These are phyloP conservation scores for Amorpha juglandis DNA, from an alignment of 2,888 invertebrate genomes.

Conservation along the genomic window DNA sequence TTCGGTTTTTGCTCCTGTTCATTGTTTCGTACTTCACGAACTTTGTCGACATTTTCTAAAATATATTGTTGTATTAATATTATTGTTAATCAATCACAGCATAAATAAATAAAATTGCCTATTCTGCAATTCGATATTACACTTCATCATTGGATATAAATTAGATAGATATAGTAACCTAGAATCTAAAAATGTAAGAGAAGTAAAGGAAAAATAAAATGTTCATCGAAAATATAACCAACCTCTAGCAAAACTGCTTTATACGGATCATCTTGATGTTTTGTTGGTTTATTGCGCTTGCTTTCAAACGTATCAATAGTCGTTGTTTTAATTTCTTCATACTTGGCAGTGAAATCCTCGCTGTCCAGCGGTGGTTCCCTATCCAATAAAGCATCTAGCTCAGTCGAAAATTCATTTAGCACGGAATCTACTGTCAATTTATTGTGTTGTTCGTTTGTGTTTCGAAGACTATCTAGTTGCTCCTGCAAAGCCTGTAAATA, in stretches of 20 bases:
- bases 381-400: slow-evolving; percentile 30
- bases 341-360: slow-evolving; percentile 29
- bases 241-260: slow-evolving; percentile 30
- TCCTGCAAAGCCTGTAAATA: slow-evolving; percentile 31
- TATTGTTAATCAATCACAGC: too few relatives aligned
- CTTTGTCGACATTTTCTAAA: slow-evolving; percentile 14
- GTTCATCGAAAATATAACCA: background rate
- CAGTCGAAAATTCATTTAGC: slow-evolving; percentile 25
- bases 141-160: too few relatives aligned
- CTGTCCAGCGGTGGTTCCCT: slow-evolving; percentile 29
- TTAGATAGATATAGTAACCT: background rate
- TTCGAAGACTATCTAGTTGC: slow-evolving; percentile 17
- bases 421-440: slow-evolving; percentile 27
- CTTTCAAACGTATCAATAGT: slow-evolving; percentile 30
- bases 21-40: slow-evolving; percentile 15
- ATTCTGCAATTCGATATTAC: background rate
- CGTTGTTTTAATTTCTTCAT: slow-evolving; percentile 25
- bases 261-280: slow-evolving; percentile 31
- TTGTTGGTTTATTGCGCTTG: slow-evolving; percentile 28
- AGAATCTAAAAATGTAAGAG: too few relatives aligned
- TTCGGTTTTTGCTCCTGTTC: slow-evolving; percentile 25
- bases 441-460: slow-evolving; percentile 34
- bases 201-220: background rate
- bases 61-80: background rate
- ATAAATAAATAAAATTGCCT: too few relatives aligned